Conservation (phyloP, 2,113 vertebrate genomes). For the Nerophis ophidion region DNA sequence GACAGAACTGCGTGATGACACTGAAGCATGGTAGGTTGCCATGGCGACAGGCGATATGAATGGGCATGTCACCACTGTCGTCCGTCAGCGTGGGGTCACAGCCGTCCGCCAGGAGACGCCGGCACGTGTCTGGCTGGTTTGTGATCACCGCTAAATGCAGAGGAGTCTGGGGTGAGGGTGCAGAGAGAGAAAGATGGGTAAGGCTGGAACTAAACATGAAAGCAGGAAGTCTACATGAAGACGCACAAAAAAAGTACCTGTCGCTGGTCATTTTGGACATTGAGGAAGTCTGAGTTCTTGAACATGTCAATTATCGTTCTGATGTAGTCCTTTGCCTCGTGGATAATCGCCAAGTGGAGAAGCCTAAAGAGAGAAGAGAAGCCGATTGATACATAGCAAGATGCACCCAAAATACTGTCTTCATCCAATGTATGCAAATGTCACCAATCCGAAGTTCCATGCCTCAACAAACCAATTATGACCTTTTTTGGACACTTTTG, state of each 20-base stretch:
- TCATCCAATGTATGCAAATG: too few relatives aligned
- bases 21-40: conserved; percentile 84
- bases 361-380: conserved; percentile 67
- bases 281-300: conserved; percentile 78
- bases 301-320: conserved; percentile 77
- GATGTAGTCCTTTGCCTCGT: conserved; percentile 82
- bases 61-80: conserved; percentile 84
- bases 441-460: too few relatives aligned
- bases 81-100: conserved; percentile 87
- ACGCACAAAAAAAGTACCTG: conserved; percentile 74
- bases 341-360: conserved; percentile 92
- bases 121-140: conserved; percentile 81
- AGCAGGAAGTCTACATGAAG: too few relatives aligned
- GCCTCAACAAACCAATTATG: too few relatives aligned
- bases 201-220: background rate
- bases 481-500: too few relatives aligned
- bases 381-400: background rate
- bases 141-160: conserved; percentile 94
- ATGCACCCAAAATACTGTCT: background rate
- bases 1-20: conserved; percentile 79
- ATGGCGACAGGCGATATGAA: conserved; percentile 90
- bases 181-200: background rate
- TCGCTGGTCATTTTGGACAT: conserved; percentile 88
- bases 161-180: conserved; percentile 74
- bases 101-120: conserved; percentile 79